Percentiles rank a stretch among this genome's conserved stretches.
phyloP scores from a whole-genome alignment of 2,888 invertebrate genomes.

The Drosophila limbata region DNA sequence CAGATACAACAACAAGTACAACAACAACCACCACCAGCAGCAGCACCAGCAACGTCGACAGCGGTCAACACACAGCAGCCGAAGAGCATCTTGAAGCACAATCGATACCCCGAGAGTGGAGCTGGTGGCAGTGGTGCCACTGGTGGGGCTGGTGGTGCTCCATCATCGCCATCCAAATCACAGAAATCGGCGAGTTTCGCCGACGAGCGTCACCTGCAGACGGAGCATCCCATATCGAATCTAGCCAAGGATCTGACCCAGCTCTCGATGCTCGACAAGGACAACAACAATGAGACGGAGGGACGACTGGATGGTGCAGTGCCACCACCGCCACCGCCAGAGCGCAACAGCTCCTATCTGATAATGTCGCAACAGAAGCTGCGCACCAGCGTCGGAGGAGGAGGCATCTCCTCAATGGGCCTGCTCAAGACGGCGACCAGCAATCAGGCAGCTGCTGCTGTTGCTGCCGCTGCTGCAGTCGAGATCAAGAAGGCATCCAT shows the following conservation, averaged over 20 bases:
- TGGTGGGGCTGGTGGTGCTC: constrained; percentile 60
- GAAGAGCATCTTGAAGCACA: constrained; percentile 85
- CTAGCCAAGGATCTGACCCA: constrained; percentile 82
- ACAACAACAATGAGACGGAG: constrained; percentile 67
- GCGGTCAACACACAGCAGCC: constrained; percentile 75
- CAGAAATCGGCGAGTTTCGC: constrained; percentile 85
- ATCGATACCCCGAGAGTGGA: constrained; percentile 80
- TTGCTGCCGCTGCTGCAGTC: constrained; percentile 64
- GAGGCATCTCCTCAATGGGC: constrained; percentile 72
- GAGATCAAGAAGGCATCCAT: constrained; percentile 68
- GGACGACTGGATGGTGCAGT: constrained; percentile 45
- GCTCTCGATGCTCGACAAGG: constrained; percentile 76
- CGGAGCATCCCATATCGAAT: constrained; percentile 81
- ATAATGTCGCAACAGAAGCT: constrained; percentile 90
- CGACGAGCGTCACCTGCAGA: constrained; percentile 82
- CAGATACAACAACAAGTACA: background rate
- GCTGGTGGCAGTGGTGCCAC: constrained; percentile 56
- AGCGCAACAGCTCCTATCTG: constrained; percentile 94
- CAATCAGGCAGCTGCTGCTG: constrained; percentile 77
- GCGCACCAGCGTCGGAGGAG: constrained; percentile 49
- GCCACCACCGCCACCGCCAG: constrained; percentile 91
- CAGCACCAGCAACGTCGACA: constrained; percentile 20
- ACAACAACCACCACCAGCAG: constrained; percentile 4
- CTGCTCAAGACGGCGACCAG: constrained; percentile 80
- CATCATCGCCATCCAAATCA: constrained; percentile 85